phyloP scores from a whole-genome alignment of 2,888 invertebrate genomes.

The Melanchra persicariae region DNA sequence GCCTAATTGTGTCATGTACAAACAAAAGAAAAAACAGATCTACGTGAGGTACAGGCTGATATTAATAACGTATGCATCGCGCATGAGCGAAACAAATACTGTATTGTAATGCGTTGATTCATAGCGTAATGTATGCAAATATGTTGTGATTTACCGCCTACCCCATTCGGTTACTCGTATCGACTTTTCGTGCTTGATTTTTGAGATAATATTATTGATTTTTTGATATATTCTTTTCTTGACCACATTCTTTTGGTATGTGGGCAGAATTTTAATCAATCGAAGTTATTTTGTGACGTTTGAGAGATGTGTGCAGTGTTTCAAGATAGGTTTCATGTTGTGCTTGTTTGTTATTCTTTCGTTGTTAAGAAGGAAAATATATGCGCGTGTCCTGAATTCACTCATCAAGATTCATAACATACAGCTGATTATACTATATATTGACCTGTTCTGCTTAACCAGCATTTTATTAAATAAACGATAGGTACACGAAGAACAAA shows the following conservation, averaged over 20 bases:
- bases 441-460: slow-evolving; percentile 18
- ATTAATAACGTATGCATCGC: slow-evolving; percentile 75
- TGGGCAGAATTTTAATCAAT: slow-evolving; percentile 45
- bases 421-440: slow-evolving; percentile 32
- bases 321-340: slow-evolving; percentile 33
- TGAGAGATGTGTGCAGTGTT: slow-evolving; percentile 15
- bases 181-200: slow-evolving; percentile 47
- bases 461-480: slow-evolving; percentile 1
- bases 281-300: slow-evolving; percentile 50
- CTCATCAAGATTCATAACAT: slow-evolving; percentile 40
- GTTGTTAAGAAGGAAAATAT: slow-evolving; percentile 22
- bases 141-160: slow-evolving; percentile 74
- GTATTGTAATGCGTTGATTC: slow-evolving; percentile 84
- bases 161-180: slow-evolving; percentile 59
- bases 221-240: slow-evolving; percentile 50
- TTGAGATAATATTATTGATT: slow-evolving; percentile 45
- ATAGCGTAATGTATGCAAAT: slow-evolving; percentile 80
- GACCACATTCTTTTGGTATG: slow-evolving; percentile 50
- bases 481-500: neutral
- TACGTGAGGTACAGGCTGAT: slow-evolving; percentile 54
- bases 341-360: slow-evolving; percentile 34
- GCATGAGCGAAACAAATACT: slow-evolving; percentile 75
- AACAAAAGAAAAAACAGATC: slow-evolving; percentile 63
- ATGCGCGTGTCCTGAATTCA: slow-evolving; percentile 17
- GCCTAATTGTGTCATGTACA: slow-evolving; percentile 66